Conservation (phyloP, 2,888 invertebrate genomes). For the Phorcus lineatus region DNA sequence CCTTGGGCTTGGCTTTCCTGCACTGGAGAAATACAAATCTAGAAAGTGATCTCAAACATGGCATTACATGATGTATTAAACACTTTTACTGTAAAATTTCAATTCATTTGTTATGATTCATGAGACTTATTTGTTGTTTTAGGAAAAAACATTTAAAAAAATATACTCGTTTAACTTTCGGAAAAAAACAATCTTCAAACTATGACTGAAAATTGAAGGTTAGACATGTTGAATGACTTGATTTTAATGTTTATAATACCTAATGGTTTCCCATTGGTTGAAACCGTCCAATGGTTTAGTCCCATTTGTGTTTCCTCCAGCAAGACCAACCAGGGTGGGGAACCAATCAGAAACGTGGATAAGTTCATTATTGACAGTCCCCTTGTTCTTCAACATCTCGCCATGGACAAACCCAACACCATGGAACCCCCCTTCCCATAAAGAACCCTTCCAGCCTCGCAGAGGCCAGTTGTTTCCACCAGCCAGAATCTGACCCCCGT, state of each 20-base stretch:
- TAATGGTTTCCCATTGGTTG: slow-evolving; percentile 70
- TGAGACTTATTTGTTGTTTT: too few species aligned
- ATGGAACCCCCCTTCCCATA: slow-evolving; percentile 73
- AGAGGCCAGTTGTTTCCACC: slow-evolving; percentile 74
- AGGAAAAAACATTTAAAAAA: too few species aligned
- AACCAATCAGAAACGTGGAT: slow-evolving; percentile 74
- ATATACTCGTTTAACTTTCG: too few species aligned
- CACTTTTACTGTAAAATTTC: too few species aligned
- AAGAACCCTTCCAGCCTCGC: slow-evolving; percentile 70
- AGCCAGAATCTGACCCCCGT: slow-evolving; percentile 69
- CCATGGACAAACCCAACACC: slow-evolving; percentile 71
- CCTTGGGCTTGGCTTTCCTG: slow-evolving; percentile 52
- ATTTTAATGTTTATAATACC: slow-evolving; percentile 44
- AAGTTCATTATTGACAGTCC: slow-evolving; percentile 47
- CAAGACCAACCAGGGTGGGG: slow-evolving; percentile 69
- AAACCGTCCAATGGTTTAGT: slow-evolving; percentile 69
- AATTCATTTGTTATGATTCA: too few species aligned
- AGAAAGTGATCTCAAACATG: too few species aligned
- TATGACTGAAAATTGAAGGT: too few species aligned
- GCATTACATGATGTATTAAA: too few species aligned
- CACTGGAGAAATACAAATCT: slow-evolving; percentile 29
- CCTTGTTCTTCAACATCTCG: slow-evolving; percentile 44
- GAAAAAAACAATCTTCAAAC: too few species aligned
- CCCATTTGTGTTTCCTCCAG: slow-evolving; percentile 62
- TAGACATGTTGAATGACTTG: too few species aligned